These are phyloP conservation scores for Oeneis ivallda DNA, from an alignment of 2,888 invertebrate species.

Conservation along the genomic window DNA sequence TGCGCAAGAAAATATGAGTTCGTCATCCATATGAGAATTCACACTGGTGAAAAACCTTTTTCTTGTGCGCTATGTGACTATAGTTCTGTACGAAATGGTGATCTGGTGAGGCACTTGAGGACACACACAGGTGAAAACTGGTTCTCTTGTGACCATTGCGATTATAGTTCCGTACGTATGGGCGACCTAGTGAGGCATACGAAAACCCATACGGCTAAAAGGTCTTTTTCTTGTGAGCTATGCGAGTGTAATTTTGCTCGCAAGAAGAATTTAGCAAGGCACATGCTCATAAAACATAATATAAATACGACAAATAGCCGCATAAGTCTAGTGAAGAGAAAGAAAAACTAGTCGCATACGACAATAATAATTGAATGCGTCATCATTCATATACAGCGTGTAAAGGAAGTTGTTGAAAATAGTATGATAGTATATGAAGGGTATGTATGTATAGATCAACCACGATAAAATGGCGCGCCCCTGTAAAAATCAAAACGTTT, in stretches of 20 bases:
- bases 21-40: neutral
- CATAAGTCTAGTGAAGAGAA: too few species aligned
- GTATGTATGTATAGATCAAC: too few species aligned
- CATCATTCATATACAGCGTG: too few species aligned
- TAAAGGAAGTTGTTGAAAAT: too few species aligned
- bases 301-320: neutral
- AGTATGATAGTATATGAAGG: too few species aligned
- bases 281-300: neutral
- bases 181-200: neutral
- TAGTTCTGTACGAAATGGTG: neutral
- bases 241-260: neutral
- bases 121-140: neutral
- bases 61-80: neutral
- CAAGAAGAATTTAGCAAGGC: neutral
- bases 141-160: neutral
- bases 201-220: neutral
- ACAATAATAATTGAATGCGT: too few species aligned
- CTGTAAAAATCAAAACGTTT: too few species aligned
- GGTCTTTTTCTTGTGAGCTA: neutral
- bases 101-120: neutral
- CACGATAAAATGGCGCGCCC: too few species aligned
- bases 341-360: too few species aligned
- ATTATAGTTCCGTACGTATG: neutral
- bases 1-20: neutral
- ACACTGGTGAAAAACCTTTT: neutral